phyloP scores from a whole-genome alignment of 2,888 invertebrate species.

The Lomographa bimaculata region DNA sequence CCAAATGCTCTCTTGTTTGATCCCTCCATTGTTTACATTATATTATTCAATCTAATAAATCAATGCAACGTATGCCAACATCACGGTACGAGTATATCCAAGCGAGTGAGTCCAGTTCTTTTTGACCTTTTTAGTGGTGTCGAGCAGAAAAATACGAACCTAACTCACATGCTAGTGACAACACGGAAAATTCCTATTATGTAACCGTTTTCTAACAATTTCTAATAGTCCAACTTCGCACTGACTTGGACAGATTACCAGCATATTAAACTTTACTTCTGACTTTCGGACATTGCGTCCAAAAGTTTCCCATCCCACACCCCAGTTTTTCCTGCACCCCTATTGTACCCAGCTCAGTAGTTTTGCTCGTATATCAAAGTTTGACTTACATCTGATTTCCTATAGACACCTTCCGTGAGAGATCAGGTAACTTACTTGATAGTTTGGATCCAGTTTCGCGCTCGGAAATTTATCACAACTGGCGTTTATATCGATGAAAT shows the following conservation, averaged over 20 bases:
- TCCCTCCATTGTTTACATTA: no score
- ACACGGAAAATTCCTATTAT: constrained; percentile 1
- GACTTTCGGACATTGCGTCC: constrained; percentile 15
- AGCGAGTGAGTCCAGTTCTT: no score
- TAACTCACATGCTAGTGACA: no score
- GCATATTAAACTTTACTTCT: constrained; percentile 13
- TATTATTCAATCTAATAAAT: no score
- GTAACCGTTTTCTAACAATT: constrained; percentile 2
- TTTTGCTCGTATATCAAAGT: constrained; percentile 17
- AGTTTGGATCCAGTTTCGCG: constrained; percentile 5
- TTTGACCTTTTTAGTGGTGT: no score
- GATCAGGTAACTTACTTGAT: constrained; percentile 16
- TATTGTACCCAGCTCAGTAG: constrained; percentile 11
- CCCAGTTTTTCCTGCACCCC: no score
- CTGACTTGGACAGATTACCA: constrained; percentile 7
- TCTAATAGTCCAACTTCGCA: constrained; percentile 6
- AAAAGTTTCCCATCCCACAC: constrained; percentile 11
- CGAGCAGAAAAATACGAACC: no score
- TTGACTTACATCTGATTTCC: constrained; percentile 17
- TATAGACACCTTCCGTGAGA: constrained; percentile 14
- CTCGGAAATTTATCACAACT: constrained; percentile 6
- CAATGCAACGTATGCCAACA: no score
- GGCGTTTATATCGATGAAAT: constrained; percentile 7
- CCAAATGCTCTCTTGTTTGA: neutral
- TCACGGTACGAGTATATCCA: no score